Base-by-base conservation (phyloP, 2,113 vertebrate species). In the Australoheros scitulus region DNA sequence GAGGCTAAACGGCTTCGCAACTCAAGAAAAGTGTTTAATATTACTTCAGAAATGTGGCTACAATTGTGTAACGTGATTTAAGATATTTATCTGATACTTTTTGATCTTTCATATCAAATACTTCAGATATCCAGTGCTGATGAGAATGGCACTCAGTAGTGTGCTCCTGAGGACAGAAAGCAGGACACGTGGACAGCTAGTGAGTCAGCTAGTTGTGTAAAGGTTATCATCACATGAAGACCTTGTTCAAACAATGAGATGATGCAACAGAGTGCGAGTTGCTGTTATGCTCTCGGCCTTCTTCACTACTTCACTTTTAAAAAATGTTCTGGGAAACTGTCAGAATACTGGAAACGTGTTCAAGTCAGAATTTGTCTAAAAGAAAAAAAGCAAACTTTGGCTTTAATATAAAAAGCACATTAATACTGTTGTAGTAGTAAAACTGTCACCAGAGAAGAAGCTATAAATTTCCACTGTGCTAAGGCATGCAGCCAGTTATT, bases 151-250 rank as follows among this genome's bases (percentile, higher is more conserved):
- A 72, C 11, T 11, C 7, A 3, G 14, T 22, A 11, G 2, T 10
- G 1, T 57, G 52, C 24, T 50, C 43, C 11, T 15, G 64, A 60
- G 70, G 61, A 57, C 60, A 20, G 10, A 32, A 29, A 17, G 1
- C 65, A 52, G 41, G 3, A 26, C 43, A 72, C 13, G 68, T 68
- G 70, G n/a, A 52, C n/a, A 0, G 55, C 47, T 14, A 43, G 57
- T 85, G 82, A 88, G 79, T 88, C 74, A 81, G 8, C 77, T 26
- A 52, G 47, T 36, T 6, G 63, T 29, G 38, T 38, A 17, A 61
- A 8, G 36, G 58, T 85, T 32, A 80, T 61, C 26, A 14, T 57
- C 61, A 63, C 63, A 55, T 10, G 36, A 47, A 58, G 9, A 43
- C 29, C 15, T 77, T 78, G 20, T 2, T 10, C 43, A 83, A 58